Evolutionary conservation across 1,140 invertebrate species (phyloP), one percentile per base, ranked within the genome.

Genomic region (Doryteuthis pealeii): DNA sequence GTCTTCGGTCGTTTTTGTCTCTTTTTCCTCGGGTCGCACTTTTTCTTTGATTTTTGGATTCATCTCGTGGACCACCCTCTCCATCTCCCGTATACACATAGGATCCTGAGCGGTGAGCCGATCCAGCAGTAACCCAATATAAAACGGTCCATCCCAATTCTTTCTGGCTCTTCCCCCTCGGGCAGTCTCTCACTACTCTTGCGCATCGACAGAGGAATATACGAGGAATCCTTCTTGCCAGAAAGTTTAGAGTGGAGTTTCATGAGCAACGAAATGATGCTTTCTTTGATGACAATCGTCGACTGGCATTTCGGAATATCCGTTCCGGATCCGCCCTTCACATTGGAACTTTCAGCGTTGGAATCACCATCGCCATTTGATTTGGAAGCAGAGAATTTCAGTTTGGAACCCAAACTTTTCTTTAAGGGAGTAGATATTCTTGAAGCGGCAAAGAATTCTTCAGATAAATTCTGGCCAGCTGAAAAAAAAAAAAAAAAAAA

Each of bases 231-330:
- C 8, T 93, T 91, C 49, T 91, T 89, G 5, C 93, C 94, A 0
- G 93, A 94, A 18, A 98, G 88, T 85, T 97, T 95, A 0, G 94
- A 94, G 87, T 98, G 96, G n/a, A 98, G 89, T 86, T 96, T 96
- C 14, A 98, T 89, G 31, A 99, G 88, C 49, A 98, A 89, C 0
- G 95, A 96, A 77, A 98, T 92, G 71, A 98, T 95, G 75, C 94
- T 97, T 87, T 98, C 96, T 80, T 95, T 94, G 5, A 89, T 72
- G 79, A 62, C 54, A 4, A 22, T 62, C 18, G 54, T 62, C 10
- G 2, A 62, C 54, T n/a, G 54, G 0, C 26, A 8, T 62, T 40
- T 40, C 4, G 35, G 35, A 10, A 40, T 40, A 3, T 10, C 35
- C 10, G 35, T 40, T 5, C 10, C 35, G 35, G 35, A 40, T 3